phyloP scores from a whole-genome alignment of 2,797 vertebrate species.

The Micrastur ruficollis region DNA sequence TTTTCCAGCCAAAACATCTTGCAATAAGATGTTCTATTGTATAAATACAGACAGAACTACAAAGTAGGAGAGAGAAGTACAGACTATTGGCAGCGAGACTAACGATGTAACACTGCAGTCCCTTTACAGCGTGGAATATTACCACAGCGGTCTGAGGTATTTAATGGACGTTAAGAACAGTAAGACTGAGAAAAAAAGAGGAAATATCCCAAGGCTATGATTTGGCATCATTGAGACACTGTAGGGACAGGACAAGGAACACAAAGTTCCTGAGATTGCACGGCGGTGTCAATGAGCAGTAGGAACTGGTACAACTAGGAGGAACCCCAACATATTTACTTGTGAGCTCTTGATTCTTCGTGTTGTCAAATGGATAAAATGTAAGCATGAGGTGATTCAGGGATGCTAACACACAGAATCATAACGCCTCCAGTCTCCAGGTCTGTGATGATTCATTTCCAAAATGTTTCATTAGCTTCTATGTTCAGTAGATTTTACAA shows the following conservation, averaged over 20 bases:
- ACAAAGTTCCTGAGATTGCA: neutral
- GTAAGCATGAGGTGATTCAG: neutral
- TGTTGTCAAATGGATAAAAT: neutral
- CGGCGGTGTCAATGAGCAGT: neutral
- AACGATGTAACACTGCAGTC: neutral
- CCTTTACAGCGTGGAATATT: neutral
- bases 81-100: neutral
- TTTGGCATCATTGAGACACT: neutral
- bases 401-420: neutral
- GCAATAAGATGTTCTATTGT: conserved; percentile 3
- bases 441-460: neutral
- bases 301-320: neutral
- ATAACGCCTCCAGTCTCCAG: neutral
- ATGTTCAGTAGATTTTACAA: conserved; percentile 41
- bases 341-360: neutral
- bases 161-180: neutral
- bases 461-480: conserved; percentile 50
- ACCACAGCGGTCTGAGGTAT: neutral
- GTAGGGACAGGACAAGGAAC: neutral
- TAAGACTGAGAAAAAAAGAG: neutral
- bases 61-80: neutral
- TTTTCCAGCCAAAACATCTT: conserved; percentile 17
- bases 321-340: neutral
- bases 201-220: neutral
- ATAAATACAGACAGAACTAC: neutral